Conservation (phyloP, 2,888 invertebrate genomes). For the Diachrysia chrysitis region DNA sequence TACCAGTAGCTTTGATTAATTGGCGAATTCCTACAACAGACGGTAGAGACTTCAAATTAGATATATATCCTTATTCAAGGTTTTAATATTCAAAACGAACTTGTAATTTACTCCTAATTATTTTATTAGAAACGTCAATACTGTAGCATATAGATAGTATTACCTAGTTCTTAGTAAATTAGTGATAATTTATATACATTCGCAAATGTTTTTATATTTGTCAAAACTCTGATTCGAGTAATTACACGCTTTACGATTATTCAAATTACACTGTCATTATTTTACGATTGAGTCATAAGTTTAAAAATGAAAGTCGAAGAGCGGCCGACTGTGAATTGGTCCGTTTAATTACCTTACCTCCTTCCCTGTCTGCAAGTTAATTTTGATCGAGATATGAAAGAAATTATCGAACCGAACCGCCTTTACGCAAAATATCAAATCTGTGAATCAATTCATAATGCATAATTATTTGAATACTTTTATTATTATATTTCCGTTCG, state of each 20-base stretch:
- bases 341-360: conserved; percentile 33
- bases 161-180: not conserved
- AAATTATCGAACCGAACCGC: not conserved
- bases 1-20: conserved; percentile 10
- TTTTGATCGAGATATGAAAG: conserved; percentile 12
- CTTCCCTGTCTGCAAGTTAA: conserved; percentile 28
- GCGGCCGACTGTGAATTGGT: conserved; percentile 36
- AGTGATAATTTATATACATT: conserved; percentile 25
- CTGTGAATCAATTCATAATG: not conserved
- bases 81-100: not conserved
- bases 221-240: conserved; percentile 40
- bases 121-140: not conserved
- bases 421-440: conserved; percentile 15
- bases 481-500: not conserved
- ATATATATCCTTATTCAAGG: not conserved
- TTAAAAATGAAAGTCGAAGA: conserved; percentile 51
- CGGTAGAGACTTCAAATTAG: not conserved
- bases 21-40: conserved; percentile 7
- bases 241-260: conserved; percentile 52
- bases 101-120: not conserved
- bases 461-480: conserved; percentile 11
- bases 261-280: conserved; percentile 49
- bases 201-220: conserved; percentile 39
- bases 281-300: conserved; percentile 43
- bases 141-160: not conserved